phyloP scores from a whole-genome alignment of 1,140 invertebrate genomes.

The Zaprionus capensis region DNA sequence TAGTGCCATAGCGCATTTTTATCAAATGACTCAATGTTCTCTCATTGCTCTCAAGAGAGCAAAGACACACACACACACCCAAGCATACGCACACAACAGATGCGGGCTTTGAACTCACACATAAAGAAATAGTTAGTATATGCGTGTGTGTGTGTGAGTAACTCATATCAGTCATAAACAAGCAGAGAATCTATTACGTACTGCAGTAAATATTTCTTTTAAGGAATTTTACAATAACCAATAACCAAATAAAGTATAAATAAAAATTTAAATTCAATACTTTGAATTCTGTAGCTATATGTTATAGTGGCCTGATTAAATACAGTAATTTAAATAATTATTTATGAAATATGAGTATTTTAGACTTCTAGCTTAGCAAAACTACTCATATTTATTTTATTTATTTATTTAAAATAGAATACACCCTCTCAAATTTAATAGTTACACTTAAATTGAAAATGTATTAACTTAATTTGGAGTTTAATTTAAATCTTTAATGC shows the following conservation, averaged over 20 bases:
- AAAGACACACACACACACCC: not conserved
- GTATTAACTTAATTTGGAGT: no score
- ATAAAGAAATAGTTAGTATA: not conserved
- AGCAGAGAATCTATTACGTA: not conserved
- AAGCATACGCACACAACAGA: not conserved
- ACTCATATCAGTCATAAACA: constrained; percentile 23
- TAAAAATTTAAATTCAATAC: no score
- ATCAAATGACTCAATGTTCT: constrained; percentile 36
- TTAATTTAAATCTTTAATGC: no score
- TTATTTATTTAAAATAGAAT: no score
- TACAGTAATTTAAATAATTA: no score
- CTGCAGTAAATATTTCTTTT: not conserved
- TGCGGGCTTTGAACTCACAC: constrained; percentile 17
- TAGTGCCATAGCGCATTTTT: constrained; percentile 29
- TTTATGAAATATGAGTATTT: no score
- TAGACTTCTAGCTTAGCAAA: no score
- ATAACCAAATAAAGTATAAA: not conserved
- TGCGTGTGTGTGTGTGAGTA: constrained; percentile 8
- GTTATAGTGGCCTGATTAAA: no score
- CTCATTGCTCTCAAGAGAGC: constrained; percentile 13
- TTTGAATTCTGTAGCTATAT: no score
- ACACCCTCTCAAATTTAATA: no score
- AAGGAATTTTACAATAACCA: not conserved
- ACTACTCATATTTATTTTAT: no score
- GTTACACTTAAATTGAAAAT: no score